Evolutionary conservation across 1,140 invertebrate species (phyloP).

Genomic region (Solenopsis fugax): DNA sequence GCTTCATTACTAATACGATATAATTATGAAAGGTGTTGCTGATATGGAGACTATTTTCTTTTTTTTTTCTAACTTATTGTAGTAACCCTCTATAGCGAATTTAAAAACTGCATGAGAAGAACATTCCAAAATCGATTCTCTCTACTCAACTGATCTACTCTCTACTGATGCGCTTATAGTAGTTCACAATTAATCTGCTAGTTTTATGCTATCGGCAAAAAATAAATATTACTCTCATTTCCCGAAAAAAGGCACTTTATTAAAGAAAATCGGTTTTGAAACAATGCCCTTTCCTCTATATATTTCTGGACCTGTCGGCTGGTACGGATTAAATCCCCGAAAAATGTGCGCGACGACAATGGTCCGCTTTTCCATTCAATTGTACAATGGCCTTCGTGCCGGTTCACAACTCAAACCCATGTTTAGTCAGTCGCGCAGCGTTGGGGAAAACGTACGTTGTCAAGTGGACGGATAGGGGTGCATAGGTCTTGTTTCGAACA

Average conservation of each 20-base stretch:
- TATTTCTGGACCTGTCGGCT: slow-evolving; percentile 31
- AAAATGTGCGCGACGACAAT: slow-evolving; percentile 56
- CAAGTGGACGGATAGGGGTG: neutral
- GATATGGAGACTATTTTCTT: neutral
- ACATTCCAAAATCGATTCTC: neutral
- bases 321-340: slow-evolving; percentile 28
- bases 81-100: neutral
- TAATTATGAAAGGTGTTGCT: neutral
- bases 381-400: slow-evolving; percentile 59
- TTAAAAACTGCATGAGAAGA: neutral
- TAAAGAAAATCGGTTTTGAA: slow-evolving; percentile 33
- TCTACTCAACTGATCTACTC: neutral
- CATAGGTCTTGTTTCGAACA: slow-evolving; percentile 58
- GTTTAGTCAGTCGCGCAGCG: slow-evolving; percentile 27
- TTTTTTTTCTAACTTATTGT: neutral
- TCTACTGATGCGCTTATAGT: neutral
- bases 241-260: slow-evolving; percentile 17
- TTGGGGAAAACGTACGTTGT: slow-evolving; percentile 51
- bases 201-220: neutral
- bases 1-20: neutral
- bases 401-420: slow-evolving; percentile 35
- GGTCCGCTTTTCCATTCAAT: slow-evolving; percentile 60
- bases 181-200: neutral
- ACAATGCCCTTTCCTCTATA: slow-evolving; percentile 41
- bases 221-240: slow-evolving; percentile 44